These are phyloP conservation scores for Hippocampus zosterae DNA, from an alignment of 2,113 vertebrate species.

Conservation along the genomic window DNA sequence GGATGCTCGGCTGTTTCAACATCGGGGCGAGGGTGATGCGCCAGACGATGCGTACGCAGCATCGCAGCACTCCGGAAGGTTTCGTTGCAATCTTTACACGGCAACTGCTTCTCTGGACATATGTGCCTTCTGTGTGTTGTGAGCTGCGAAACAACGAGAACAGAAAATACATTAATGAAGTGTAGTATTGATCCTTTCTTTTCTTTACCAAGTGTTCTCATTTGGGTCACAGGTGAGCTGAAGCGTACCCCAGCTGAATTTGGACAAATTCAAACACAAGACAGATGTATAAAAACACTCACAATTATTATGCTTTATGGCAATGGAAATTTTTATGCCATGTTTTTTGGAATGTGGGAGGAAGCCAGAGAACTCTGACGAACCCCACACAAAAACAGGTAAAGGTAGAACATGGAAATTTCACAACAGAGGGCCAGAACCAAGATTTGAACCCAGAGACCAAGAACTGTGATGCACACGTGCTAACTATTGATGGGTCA, in stretches of 20 bases:
- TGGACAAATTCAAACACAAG: too few relatives aligned
- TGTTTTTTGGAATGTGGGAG: too few relatives aligned
- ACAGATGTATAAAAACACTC: too few relatives aligned
- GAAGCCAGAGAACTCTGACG: too few relatives aligned
- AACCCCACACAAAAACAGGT: too few relatives aligned
- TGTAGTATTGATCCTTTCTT: not conserved
- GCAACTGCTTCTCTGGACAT: constrained; percentile 72
- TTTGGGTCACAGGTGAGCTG: too few relatives aligned
- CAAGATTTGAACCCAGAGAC: not conserved
- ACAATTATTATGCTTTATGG: too few relatives aligned
- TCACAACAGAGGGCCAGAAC: not conserved
- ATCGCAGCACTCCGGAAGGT: constrained; percentile 68
- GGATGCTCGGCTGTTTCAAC: constrained; percentile 49
- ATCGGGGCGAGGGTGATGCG: constrained; percentile 63
- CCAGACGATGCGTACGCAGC: constrained; percentile 71
- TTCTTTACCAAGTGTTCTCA: not conserved
- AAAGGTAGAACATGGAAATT: not conserved
- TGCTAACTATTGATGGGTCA: not conserved
- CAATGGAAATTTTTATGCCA: too few relatives aligned
- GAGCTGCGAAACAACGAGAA: constrained; percentile 40
- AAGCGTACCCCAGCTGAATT: too few relatives aligned
- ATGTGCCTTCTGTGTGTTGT: constrained; percentile 71
- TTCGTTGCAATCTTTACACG: constrained; percentile 74
- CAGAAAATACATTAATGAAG: not conserved
- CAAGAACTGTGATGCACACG: not conserved